Base-by-base conservation (phyloP, 2,797 vertebrate species). In the Epinephelus coioides region DNA sequence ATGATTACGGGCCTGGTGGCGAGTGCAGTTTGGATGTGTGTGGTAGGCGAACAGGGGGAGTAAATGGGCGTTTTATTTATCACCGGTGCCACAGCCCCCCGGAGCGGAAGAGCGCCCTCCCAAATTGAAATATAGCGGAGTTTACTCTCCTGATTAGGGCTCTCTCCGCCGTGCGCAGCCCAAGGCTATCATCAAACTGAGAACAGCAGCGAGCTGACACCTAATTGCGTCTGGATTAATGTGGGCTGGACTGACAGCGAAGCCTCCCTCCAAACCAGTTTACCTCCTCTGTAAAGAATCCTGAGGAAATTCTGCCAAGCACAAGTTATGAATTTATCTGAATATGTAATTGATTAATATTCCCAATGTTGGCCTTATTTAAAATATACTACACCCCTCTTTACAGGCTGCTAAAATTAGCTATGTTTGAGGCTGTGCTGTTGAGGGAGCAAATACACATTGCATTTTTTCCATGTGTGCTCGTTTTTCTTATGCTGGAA, bases 121-220 rank as follows among this genome's bases (percentile, higher is more conserved):
- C 96, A 98, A 98, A 98, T 98, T 98, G 97, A 98, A 98, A 98
- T 98, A 98, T 97, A 98, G 97, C 96, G 96, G 97, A 98, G 97
- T 98, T 98, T 98, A 98, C 97, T 96, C 97, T 98, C 96, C 96
- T 98, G 97, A 98, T 98, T 98, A 98, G 97, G 95, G 96, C 93
- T 95, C 95, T 94, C 94, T 95, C 54, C 61, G 81, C 86, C 73
- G 80, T 91, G 84, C 95, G 91, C 94, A 95, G 96, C 97, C 96
- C 97, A 95, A 96, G 97, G 97, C 97, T 95, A 95, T 96, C 97
- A 96, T 96, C 94, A 92, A 94, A 95, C 95, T 94, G 94, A 95
- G 96, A 96, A 94, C 95, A 88, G 95, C 93, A 1, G 79, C 60
- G 70, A 63, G 4, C 96, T 97, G 97, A 97, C 97, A 97, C 94